Conservation (phyloP, 2,113 vertebrate genomes). For the Sporophila hypoxantha region DNA sequence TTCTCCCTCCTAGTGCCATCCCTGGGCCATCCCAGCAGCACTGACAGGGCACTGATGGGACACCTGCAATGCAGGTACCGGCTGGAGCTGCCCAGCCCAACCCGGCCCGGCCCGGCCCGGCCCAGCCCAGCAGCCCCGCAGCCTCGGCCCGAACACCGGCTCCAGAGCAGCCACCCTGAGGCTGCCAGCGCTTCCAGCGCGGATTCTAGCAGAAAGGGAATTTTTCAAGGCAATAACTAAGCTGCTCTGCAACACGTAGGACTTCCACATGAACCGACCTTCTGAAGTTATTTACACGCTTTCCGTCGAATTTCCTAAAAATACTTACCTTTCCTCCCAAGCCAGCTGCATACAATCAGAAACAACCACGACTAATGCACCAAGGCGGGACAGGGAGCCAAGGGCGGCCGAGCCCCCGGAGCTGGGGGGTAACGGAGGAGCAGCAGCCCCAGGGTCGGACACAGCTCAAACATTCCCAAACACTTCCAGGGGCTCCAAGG, state of each 20-base stretch:
- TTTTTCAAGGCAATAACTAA: rapidly evolving
- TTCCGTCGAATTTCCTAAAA: background rate
- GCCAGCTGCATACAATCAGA: rapidly evolving
- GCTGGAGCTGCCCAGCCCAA: background rate
- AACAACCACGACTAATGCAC: rapidly evolving
- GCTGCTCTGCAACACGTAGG: background rate
- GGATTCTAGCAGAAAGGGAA: rapidly evolving
- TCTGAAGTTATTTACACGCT: rapidly evolving
- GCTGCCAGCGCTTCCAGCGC: background rate
- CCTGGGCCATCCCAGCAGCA: background rate
- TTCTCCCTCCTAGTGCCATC: background rate
- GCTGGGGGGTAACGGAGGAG: rapidly evolving
- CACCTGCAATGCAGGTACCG: background rate
- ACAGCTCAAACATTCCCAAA: background rate
- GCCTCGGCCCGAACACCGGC: background rate
- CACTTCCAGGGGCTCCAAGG: rapidly evolving
- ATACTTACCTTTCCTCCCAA: background rate
- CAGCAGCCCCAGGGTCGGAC: background rate
- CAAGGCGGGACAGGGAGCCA: rapidly evolving
- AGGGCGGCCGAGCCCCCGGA: no score
- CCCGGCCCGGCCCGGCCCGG: background rate
- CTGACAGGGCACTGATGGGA: rapidly evolving
- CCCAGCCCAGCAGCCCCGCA: background rate
- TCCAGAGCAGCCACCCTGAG: rapidly evolving
- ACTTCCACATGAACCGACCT: background rate